Percentiles rank a stretch among this genome's conserved stretches.
Evolutionary conservation across 2,888 invertebrate genomes (phyloP).

Genomic region (Lochmaea crataegi): DNA sequence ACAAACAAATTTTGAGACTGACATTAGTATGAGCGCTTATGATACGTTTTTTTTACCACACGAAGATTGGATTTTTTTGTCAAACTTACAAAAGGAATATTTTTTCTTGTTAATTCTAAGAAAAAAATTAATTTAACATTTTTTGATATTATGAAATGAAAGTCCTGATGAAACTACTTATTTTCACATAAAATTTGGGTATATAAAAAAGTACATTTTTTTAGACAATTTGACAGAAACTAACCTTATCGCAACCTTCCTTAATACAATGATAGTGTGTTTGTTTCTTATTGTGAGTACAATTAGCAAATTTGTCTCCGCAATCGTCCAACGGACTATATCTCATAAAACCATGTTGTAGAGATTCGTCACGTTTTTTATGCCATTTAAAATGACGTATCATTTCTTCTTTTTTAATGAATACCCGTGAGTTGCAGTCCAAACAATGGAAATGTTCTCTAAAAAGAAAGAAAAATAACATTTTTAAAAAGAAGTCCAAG

Average conservation of each 20-base stretch:
- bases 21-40: too few relatives aligned
- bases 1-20: too few relatives aligned
- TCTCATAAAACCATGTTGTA: conserved; percentile 92
- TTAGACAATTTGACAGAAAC: neutral
- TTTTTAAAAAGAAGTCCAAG: neutral
- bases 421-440: conserved; percentile 83
- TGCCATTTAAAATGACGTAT: conserved; percentile 99
- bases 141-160: too few relatives aligned
- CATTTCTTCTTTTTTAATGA: conserved; percentile 98
- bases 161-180: too few relatives aligned
- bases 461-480: conserved; percentile 46
- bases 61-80: too few relatives aligned
- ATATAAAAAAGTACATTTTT: too few relatives aligned
- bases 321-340: conserved; percentile 96
- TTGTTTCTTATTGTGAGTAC: conserved; percentile 93
- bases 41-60: too few relatives aligned
- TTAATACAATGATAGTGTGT: conserved; percentile 98
- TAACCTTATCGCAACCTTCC: conserved; percentile 85
- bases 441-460: conserved; percentile 95
- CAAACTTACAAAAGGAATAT: too few relatives aligned
- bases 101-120: too few relatives aligned
- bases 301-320: conserved; percentile 75
- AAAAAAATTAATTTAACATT: too few relatives aligned
- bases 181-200: too few relatives aligned
- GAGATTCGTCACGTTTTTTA: conserved; percentile 96